Evolutionary conservation across 2,888 invertebrate genomes (phyloP), one percentile per base, ranked within the genome.

Genomic region (Odontomyia ornata): DNA sequence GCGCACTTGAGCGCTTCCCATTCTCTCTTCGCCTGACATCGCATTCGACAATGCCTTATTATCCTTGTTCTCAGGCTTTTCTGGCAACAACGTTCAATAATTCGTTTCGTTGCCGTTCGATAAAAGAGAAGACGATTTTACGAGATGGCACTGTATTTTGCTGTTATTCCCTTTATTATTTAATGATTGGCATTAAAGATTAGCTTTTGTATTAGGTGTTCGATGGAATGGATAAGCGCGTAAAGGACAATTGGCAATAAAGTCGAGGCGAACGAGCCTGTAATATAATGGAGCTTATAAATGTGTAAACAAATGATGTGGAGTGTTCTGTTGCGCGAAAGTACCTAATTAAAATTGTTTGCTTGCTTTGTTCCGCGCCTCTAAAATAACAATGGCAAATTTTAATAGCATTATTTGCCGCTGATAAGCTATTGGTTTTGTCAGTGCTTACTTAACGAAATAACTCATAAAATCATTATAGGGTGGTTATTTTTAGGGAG

Each of bases 161-260:
- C 28, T 67, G 46, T 67, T 67, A 52, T 56, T 72, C 56, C 15
- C 56, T 72, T 72, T 72, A 72, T 56, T 69, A 69, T 69, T 47
- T 69, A 72, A 72, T 72, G 52, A 72, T 72, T 72, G 72, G 23
- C 56, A 72, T 56, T 73, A 73, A 73, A 72, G 72, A 60, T 73
- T 73, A 73, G 56, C 56, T 60, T 73, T 73, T 73, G 57, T 73
- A 73, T 27, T 72, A 46, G 46, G 25, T 46, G 27, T 15, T 69
- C 21, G 47, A 25, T n/a, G 13, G 47, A 67, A 65, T 18, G 65
- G 21, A 65, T 36, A 65, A 43, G 65, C 36, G 15, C 36, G 27
- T 21, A 65, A 69, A 69, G 46, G 46, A 69, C 69, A 21, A 67
- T 67, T 67, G 67, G 69, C 15, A 23, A 47, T 69, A 69, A 69